These are phyloP conservation scores for Lasioglossum leucozonium DNA, from an alignment of 2,888 invertebrate species.

Conservation along the genomic window DNA sequence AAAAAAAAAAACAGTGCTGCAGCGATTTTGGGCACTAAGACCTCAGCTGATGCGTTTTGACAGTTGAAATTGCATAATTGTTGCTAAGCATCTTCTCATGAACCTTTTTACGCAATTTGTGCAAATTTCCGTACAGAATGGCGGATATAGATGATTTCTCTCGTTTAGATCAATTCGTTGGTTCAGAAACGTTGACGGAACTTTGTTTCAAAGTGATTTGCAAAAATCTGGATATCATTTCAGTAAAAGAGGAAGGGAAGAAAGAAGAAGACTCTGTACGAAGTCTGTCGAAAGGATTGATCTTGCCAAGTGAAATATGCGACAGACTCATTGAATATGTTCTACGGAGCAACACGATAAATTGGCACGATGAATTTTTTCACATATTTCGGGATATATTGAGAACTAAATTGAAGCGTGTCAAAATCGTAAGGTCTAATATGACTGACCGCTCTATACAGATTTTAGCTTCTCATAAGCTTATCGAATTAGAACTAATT, in stretches of 20 bases:
- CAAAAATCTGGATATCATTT: conserved; percentile 88
- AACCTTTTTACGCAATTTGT: conserved; percentile 58
- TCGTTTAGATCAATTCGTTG: conserved; percentile 75
- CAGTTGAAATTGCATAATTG: conserved; percentile 73
- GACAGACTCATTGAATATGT: conserved; percentile 88
- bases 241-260: conserved; percentile 63
- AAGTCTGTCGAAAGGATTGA: conserved; percentile 87
- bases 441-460: conserved; percentile 90
- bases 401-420: conserved; percentile 89
- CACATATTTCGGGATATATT: conserved; percentile 89
- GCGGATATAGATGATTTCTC: conserved; percentile 78
- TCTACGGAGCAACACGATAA: conserved; percentile 85
- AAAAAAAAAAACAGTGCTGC: neutral
- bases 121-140: conserved; percentile 69
- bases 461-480: conserved; percentile 90
- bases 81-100: conserved; percentile 44
- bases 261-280: conserved; percentile 56
- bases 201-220: conserved; percentile 88
- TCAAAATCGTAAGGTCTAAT: conserved; percentile 89
- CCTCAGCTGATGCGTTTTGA: conserved; percentile 75
- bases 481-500: conserved; percentile 90
- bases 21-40: conserved; percentile 45
- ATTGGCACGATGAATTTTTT: conserved; percentile 89
- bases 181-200: conserved; percentile 88
- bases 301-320: conserved; percentile 90